A percentile compares a stretch with the other conserved stretches of the same genome.
These are phyloP conservation scores for Ceyx melanurus DNA, from an alignment of 2,113 vertebrate genomes.

Conservation along the genomic window DNA sequence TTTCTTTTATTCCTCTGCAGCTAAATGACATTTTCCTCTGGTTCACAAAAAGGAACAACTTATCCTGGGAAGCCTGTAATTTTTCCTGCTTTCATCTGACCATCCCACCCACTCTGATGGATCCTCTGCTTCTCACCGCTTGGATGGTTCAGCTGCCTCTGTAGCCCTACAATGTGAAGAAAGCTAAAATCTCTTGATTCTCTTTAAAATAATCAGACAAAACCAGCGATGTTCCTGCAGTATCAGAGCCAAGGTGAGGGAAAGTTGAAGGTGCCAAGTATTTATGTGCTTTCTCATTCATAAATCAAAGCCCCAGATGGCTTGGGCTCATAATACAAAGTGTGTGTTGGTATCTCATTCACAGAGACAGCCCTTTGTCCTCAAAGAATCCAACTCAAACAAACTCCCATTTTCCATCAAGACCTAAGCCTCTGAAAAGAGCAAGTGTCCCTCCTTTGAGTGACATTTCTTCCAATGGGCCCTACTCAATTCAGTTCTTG, in stretches of 20 bases:
- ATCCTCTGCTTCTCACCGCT: background rate
- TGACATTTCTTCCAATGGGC: background rate
- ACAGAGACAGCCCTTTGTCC: background rate
- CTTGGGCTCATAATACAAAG: background rate
- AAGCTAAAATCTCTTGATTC: background rate
- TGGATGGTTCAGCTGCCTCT: background rate
- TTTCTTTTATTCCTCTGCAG: background rate
- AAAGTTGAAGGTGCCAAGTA: background rate
- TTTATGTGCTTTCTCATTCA: background rate
- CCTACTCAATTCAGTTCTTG: background rate
- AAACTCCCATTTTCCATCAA: background rate
- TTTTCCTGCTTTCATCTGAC: background rate
- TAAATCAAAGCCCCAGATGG: background rate
- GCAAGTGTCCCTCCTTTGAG: background rate
- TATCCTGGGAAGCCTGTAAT: background rate
- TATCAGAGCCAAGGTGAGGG: background rate
- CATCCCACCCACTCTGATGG: background rate
- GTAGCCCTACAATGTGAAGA: background rate
- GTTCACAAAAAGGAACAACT: background rate
- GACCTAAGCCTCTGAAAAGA: background rate
- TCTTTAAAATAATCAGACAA: background rate
- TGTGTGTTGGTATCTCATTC: background rate
- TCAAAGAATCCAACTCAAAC: background rate
- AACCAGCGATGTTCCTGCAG: background rate
- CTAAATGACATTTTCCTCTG: background rate